Conservation (phyloP, 2,888 invertebrate genomes). For the Ophioninae sp. region DNA sequence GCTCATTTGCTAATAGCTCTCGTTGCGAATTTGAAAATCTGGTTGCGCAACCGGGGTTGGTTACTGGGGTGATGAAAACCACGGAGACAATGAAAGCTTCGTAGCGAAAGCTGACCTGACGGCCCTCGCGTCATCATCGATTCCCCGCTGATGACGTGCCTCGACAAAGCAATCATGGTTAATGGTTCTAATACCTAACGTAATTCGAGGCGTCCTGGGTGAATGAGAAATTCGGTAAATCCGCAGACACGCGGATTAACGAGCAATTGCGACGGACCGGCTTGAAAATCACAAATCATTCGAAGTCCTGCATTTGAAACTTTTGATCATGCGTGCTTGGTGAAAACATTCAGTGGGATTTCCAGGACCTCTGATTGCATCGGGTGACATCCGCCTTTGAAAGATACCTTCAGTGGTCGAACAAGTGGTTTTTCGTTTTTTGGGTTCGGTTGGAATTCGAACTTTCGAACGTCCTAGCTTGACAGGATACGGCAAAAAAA, state of each 20-base stretch:
- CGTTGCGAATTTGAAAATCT: conserved; percentile 65
- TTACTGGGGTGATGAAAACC: background rate
- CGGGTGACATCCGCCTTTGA: too few species aligned
- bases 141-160: conserved; percentile 8
- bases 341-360: background rate
- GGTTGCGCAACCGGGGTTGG: conserved; percentile 20
- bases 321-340: too few species aligned
- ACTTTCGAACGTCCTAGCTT: background rate
- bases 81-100: conserved; percentile 19
- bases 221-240: background rate
- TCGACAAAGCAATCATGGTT: conserved; percentile 17
- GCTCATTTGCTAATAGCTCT: conserved; percentile 72
- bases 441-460: background rate
- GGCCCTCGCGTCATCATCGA: conserved; percentile 24
- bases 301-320: too few species aligned
- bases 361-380: background rate
- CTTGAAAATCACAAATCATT: too few species aligned
- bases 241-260: background rate
- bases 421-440: background rate
- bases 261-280: background rate
- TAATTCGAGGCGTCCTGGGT: background rate
- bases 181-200: conserved; percentile 9
- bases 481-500: too few species aligned
- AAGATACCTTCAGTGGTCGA: background rate
- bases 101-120: background rate